Base-by-base conservation (phyloP, 2,888 invertebrate genomes). In the Nycteola revayana region DNA sequence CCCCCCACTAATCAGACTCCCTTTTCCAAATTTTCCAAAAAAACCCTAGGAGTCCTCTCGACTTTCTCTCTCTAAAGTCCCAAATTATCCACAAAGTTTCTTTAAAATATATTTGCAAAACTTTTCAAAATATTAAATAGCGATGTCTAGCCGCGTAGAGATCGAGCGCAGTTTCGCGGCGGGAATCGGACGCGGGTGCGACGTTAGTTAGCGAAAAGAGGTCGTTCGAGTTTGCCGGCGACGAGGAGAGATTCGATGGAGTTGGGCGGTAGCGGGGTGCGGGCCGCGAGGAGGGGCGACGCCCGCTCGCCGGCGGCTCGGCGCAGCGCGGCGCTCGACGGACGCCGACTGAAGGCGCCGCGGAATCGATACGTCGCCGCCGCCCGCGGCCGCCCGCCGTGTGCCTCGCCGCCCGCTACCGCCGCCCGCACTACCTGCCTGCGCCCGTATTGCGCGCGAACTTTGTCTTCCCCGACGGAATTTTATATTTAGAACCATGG, bases 401-500 rank as follows among this genome's bases (percentile, higher is more conserved):
- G 64, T 64, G 70, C 65, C 65, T 72, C 68, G 68, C 66, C 73
- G 67, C 70, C 63, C 64, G 70, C 65, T 64, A 68, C 69, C 68
- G 65, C 68, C 66, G 58, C 66, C 70, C 75, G 68, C 74, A 61
- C 66, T 69, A 68, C 71, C 79, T 64, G 71, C 80, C 66, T 64
- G 73, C 79, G 80, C 80, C 82, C 84, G 80, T 83, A 81, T 83
- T 86, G 87, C 87, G 87, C 87, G 87, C 86, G 82, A 88, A 88
- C 85, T 87, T 87, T 81, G 86, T 85, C 85, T 86, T 86, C 76
- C 82, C 81, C 78, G 69, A 79, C 79, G 76, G 78, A 81, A 86
- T 86, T 88, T 88, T 87, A 88, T 87, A 87, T 87, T 88, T 86
- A 87, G 87, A 85, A 79, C 77, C 85, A 84, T 83, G 84, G 82